Base-by-base conservation (phyloP, 2,113 vertebrate genomes). In the Pelobates fuscus region DNA sequence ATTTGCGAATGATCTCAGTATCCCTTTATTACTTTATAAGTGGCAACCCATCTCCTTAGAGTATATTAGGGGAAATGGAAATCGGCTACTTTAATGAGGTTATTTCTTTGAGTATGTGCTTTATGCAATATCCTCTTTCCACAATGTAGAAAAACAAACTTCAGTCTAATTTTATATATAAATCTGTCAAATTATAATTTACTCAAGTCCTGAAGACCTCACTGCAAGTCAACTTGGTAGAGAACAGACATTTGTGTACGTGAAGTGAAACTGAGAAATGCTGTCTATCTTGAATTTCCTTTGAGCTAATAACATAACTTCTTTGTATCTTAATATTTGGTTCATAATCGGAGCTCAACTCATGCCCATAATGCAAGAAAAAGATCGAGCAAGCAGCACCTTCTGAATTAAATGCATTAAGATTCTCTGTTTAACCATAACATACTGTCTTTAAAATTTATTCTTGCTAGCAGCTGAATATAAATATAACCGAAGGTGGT, bases 401-500 rank as follows among this genome's bases (percentile, higher is more conserved):
- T 58, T 18, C 52, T 58, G 52, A 25, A 73, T 41, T 11, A 67
- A 75, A 57, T 55, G 71, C 29, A 55, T 54, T 54, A 29, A 54
- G 62, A 11, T 37, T 64, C 70, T 63, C 59, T 64, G 70, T 54
- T 55, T 72, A 72, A 72, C 62, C 70, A 63, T 72, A 72, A 66
- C 71, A 75, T 73, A 57, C 62, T 46, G 63, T 66, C 29, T 57
- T 30, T 67, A 67, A 73, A 30, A 75, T 75, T 57, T 66, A 75
- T 75, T 67, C 52, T 58, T 59, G 30, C 63, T 44, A 27, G 63
- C 23, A 75, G 71, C 32, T 44, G 21, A 67, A 30, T 67, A 75
- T 65, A 75, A 75, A 75, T 61, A 66, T 67, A 67, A 59, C 52
- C 71, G 43, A 57, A 67, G 71, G 71, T 75, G 62, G 62, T 75